Base-by-base conservation (phyloP, 2,113 vertebrate genomes). In the Ceuthmochares aereus region DNA sequence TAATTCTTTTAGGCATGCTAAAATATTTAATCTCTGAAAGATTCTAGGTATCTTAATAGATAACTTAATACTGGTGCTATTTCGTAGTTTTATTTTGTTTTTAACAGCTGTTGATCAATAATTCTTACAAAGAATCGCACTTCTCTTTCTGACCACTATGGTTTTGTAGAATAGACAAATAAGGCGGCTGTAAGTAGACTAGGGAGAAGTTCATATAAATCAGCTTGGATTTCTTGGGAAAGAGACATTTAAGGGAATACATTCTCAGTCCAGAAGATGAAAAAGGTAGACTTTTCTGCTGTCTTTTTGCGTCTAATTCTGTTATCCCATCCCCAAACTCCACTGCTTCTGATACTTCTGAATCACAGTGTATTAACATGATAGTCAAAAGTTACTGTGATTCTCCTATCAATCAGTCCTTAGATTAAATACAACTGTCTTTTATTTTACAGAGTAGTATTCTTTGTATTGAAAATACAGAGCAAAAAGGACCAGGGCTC, bases 301-400 rank as follows among this genome's bases (percentile, higher is more conserved):
- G 18, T 18, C 3, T 82, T 87, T 8, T 59, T 77, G 36, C 40
- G 23, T 73, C 23, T 69, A 55, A 32, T 1, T 90, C 15, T 85
- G 9, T 32, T 90, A 69, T 79, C 14, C 49, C 4, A 9, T 68
- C 29, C 59, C 51, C 10, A 69, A 22, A 54, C 12, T 74, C 32
- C 29, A 10, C 12, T 80, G n/a, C 23, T 78, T 94, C 93, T 94
- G 60, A 89, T 93, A 91, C 58, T 89, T 95, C 63, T 78, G 90
- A 93, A 95, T 74, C 60, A 83, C 55, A 55, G 12, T 19, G 30
- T 69, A 25, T 79, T 91, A 37, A 40, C 9, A 9, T 43, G 62
- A 34, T 27, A 86, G 47, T 84, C 36, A 59, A 60, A 77, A 85
- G 18, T 62, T 51, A 52, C 0, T 56, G 34, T 72, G 54, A 69